Evolutionary conservation across 1,140 invertebrate genomes (phyloP), one percentile per base, ranked within the genome.

Genomic region (Venturia canescens): DNA sequence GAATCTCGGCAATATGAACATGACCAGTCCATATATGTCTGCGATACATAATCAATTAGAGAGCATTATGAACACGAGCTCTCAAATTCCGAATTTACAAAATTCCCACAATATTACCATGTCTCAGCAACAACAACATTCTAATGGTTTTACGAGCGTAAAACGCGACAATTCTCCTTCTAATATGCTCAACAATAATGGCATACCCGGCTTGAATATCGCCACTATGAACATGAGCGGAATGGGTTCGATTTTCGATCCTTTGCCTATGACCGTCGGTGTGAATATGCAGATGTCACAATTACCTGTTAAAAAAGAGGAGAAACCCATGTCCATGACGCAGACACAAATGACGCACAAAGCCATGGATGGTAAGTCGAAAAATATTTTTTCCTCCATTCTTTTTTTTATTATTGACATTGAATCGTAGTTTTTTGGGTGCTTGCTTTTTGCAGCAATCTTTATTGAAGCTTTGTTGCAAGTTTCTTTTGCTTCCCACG

Each of bases 201-300:
- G 92, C 0, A 90, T 93, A 72, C 89, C 93, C 0, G 88, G 87
- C 18, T 80, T 89, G 1, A 89, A 85, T 29, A 88, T 91, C 76
- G 87, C 83, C 16, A 80, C 88, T n/a, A 89, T 91, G 13, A 90
- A 89, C 50, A 92, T 94, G 84, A 87, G 90, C 3, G 90, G 92
- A 4, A 92, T 93, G 86, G 86, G 92, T n/a, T 95, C 95, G 3
- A 94, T 95, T 80, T 96, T 95, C 82, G 95, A 95, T 88, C 94
- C 94, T 0, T 76, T 94, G 26, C 93, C 93, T 27, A 88, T 92
- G 18, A 84, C 66, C 1, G 16, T 89, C 16, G 84, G 90, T 66
- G 89, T 92, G 77, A 91, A 93, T 16, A 91, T 91, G 86, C 86
- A 92, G 78, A 88, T 90, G 60, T 88, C 92, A 11, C 93, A 93